Percentiles rank a stretch among this genome's conserved stretches.
Conservation (phyloP, 2,888 invertebrate species). For the Entomobrya proxima region DNA sequence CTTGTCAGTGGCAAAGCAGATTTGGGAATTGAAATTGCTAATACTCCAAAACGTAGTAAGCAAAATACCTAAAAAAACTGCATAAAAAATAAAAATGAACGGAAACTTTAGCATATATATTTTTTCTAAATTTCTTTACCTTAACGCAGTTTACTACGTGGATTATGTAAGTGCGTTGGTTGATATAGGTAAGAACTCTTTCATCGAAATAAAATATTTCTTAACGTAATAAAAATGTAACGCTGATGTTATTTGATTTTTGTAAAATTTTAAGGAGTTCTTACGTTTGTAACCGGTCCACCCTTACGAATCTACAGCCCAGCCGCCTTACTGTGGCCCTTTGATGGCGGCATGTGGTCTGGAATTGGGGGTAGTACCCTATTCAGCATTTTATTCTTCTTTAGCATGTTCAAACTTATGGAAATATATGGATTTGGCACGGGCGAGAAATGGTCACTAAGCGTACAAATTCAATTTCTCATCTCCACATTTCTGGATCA, state of each 20-base stretch:
- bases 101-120: not conserved
- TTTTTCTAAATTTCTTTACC: not conserved
- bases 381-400: slow-evolving; percentile 47
- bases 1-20: slow-evolving; percentile 58
- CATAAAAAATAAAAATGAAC: not conserved
- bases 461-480: slow-evolving; percentile 59
- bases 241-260: slow-evolving; percentile 15
- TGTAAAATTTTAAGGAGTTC: slow-evolving; percentile 48
- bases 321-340: slow-evolving; percentile 65
- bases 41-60: slow-evolving; percentile 67
- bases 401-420: slow-evolving; percentile 45
- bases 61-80: not conserved
- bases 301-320: slow-evolving; percentile 62
- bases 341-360: slow-evolving; percentile 51
- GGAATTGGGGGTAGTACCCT: slow-evolving; percentile 46
- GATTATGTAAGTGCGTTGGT: slow-evolving; percentile 62
- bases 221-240: not conserved
- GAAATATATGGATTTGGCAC: not conserved
- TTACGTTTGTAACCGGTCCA: slow-evolving; percentile 69
- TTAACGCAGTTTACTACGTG: slow-evolving; percentile 50
- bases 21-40: slow-evolving; percentile 63
- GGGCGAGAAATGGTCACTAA: slow-evolving; percentile 43
- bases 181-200: slow-evolving; percentile 40
- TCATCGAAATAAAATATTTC: not conserved
- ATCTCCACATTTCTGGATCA: slow-evolving; percentile 65